These are phyloP conservation scores for Huso huso DNA, from an alignment of 2,797 vertebrate species.

Conservation along the genomic window DNA sequence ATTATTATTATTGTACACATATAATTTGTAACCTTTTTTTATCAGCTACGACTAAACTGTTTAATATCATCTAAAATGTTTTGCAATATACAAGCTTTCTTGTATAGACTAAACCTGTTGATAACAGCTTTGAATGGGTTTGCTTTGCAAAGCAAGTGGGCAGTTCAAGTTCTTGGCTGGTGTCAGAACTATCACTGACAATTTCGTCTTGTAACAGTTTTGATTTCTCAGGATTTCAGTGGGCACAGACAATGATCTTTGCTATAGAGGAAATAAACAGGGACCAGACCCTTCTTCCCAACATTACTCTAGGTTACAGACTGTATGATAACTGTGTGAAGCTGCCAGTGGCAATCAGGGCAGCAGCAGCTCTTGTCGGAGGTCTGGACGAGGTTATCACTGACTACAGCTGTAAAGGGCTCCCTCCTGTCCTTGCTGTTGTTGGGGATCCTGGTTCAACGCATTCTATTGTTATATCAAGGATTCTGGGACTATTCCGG, in stretches of 20 bases:
- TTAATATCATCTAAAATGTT: too few species aligned
- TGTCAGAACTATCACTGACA: too few species aligned
- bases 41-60: too few species aligned
- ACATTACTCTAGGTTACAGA: slow-evolving; percentile 44
- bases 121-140: too few species aligned
- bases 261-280: slow-evolving; percentile 45
- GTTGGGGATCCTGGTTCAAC: slow-evolving; percentile 45
- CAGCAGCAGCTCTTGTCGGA: slow-evolving; percentile 20
- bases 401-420: slow-evolving; percentile 23
- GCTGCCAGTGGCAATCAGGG: slow-evolving; percentile 32
- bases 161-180: too few species aligned
- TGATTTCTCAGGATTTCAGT: slow-evolving; percentile 38
- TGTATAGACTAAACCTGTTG: too few species aligned
- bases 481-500: slow-evolving; percentile 33
- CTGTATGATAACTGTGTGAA: slow-evolving; percentile 42
- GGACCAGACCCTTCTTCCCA: slow-evolving; percentile 37
- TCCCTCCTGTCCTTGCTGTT: slow-evolving; percentile 35
- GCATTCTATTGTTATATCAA: slow-evolving; percentile 42
- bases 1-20: too few species aligned
- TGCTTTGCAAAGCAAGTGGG: too few species aligned
- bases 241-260: slow-evolving; percentile 45
- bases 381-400: slow-evolving; percentile 14
- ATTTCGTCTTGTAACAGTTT: slow-evolving; percentile 23
- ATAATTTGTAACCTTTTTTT: too few species aligned
- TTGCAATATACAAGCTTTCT: too few species aligned